These are phyloP conservation scores for Vicugna pacos DNA, from an alignment of 2,113 vertebrate species.

Conservation along the genomic window DNA sequence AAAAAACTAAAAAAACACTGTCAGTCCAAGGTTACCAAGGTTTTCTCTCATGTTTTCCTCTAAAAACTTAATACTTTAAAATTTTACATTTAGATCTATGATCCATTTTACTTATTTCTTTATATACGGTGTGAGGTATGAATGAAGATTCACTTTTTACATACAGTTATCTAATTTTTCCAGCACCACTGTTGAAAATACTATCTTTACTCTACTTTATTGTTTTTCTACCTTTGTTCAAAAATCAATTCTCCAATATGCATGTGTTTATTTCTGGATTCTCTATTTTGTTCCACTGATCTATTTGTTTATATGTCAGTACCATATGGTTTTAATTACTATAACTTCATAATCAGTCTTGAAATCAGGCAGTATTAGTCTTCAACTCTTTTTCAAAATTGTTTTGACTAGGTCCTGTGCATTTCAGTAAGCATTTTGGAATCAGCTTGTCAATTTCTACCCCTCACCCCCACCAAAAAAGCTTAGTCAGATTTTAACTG, in stretches of 20 bases:
- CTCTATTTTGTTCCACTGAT: neutral
- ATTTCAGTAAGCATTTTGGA: conserved; percentile 21
- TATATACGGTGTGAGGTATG: too few species aligned
- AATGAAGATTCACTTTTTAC: too few species aligned
- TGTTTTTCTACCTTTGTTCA: neutral
- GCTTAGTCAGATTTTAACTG: neutral
- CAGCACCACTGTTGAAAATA: neutral
- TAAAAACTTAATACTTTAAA: too few species aligned
- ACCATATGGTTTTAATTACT: too few species aligned
- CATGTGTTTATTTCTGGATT: neutral
- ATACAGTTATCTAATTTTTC: too few species aligned
- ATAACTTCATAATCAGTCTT: too few species aligned
- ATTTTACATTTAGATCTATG: too few species aligned
- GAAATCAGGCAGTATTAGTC: neutral
- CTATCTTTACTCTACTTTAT: neutral
- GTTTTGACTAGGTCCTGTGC: neutral
- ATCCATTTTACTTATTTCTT: too few species aligned
- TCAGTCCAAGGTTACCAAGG: too few species aligned
- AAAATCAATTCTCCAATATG: neutral
- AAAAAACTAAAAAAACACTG: too few species aligned
- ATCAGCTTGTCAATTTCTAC: neutral
- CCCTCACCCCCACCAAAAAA: neutral
- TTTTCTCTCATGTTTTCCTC: too few species aligned
- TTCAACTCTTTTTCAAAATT: conserved; percentile 22
- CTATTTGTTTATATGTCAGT: too few species aligned